Evolutionary conservation across 2,113 vertebrate genomes (phyloP).

Genomic region (Cheirogaleus medius): DNA sequence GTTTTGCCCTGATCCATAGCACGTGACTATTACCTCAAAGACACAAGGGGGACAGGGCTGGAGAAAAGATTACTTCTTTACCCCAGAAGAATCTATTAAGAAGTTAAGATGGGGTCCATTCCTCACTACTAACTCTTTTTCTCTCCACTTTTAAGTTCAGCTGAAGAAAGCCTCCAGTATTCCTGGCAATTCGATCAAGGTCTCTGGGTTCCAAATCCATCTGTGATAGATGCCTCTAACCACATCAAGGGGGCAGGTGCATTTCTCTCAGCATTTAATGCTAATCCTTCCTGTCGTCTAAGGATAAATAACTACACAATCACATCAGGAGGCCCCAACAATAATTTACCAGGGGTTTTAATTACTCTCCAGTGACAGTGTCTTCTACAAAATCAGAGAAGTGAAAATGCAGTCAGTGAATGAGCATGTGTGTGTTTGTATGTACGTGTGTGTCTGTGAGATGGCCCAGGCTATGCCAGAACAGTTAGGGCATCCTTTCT

Average conservation of each 20-base stretch:
- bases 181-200: not conserved
- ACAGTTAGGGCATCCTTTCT: not conserved
- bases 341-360: slow-evolving; percentile 33
- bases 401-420: not conserved
- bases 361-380: slow-evolving; percentile 27
- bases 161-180: not conserved
- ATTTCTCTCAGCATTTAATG: slow-evolving; percentile 47
- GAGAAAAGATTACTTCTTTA: not conserved
- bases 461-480: not conserved
- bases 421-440: not conserved
- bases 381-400: slow-evolving; percentile 15
- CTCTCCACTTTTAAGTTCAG: not conserved
- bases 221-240: slow-evolving; percentile 41
- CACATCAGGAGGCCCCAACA: not conserved
- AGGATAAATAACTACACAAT: slow-evolving; percentile 22
- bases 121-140: not conserved
- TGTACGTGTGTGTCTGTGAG: not conserved
- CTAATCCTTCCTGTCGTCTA: slow-evolving; percentile 28
- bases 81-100: not conserved
- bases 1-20: not conserved
- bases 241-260: not conserved
- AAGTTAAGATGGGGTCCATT: not conserved
- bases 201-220: not conserved
- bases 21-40: not conserved
- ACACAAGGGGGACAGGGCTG: not conserved